phyloP scores from a whole-genome alignment of 2,888 invertebrate genomes.

The Epinotia ramella region DNA sequence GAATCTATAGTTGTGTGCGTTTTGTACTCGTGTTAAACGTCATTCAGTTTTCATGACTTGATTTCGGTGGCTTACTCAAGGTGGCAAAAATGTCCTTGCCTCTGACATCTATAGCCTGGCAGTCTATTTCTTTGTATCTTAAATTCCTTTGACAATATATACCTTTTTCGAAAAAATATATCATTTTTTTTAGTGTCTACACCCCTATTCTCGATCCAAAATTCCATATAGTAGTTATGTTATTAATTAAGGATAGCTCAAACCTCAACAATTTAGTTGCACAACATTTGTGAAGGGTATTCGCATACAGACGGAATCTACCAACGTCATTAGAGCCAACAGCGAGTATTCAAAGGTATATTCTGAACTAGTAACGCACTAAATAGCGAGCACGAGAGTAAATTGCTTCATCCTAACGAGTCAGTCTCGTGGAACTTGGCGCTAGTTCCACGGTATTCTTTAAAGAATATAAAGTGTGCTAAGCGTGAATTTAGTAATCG shows the following conservation, averaged over 20 bases:
- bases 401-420: conserved; percentile 10
- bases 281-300: neutral
- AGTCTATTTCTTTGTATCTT: neutral
- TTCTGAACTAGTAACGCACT: conserved; percentile 24
- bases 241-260: neutral
- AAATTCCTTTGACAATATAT: too few relatives aligned
- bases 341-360: conserved; percentile 19
- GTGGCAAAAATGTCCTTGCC: neutral
- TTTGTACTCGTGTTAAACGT: too few relatives aligned
- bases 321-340: conserved; percentile 22
- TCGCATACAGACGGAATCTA: conserved; percentile 3
- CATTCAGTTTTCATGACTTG: too few relatives aligned
- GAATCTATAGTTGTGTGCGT: too few relatives aligned
- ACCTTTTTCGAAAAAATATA: too few relatives aligned
- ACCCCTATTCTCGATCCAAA: too few relatives aligned
- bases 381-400: conserved; percentile 4
- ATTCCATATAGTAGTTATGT: too few relatives aligned
- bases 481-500: neutral
- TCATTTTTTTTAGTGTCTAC: too few relatives aligned
- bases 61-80: too few relatives aligned
- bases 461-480: neutral
- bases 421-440: neutral
- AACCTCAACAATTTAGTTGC: conserved; percentile 8
- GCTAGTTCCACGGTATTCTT: neutral
- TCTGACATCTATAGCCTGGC: neutral